Evolutionary conservation across 2,888 invertebrate genomes (phyloP), one percentile per base, ranked within the genome.

Genomic region (Cepaea hortensis): DNA sequence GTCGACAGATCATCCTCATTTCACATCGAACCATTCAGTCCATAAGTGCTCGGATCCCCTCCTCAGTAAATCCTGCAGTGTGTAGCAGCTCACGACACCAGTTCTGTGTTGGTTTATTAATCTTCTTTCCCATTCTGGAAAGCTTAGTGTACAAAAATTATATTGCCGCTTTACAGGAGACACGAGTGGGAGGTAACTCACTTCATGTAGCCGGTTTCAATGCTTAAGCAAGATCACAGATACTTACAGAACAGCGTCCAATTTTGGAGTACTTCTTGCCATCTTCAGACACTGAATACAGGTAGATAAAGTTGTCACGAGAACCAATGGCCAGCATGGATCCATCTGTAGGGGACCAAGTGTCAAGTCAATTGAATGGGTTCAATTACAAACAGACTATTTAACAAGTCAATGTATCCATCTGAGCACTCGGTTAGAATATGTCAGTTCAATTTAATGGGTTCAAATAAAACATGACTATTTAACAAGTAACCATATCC

Each of bases 301-400:
- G 95, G 95, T 98, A 98, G 93, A 98, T 96, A 94, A 96, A 96
- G 95, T 97, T 98, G 95, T 98, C 98, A 18, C 97, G 95, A 0
- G 97, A 98, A 9, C 98, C 98, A 83, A 98, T 95, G 18, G 98
- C 98, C 86, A 98, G 95, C 93, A 96, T 95, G 89, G 95, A 95
- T 89, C 97, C 97, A 95, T 98, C 97, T 81, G 97, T 2, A 61
- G 2, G 80, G 62, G 18, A 80, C 3, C 46, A 81, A 70, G 23
- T 15, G 15, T 18, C 7, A 18, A 55, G 55, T 55, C 6, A 55
- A 55, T 11, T 55, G 55, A 55, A 9, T 55, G n/a, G 68, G n/a
- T n/a, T 68, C 11, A n/a, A 68, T 6, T 68, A 68, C 65, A 68
- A n/a, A 68, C n/a, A 68, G 13, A 65, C 18, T 20, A 68, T 68